A percentile compares a stretch with the other conserved stretches of the same genome.
Evolutionary conservation across 2,797 vertebrate genomes (phyloP).

Genomic region (Poecilia gillii): DNA sequence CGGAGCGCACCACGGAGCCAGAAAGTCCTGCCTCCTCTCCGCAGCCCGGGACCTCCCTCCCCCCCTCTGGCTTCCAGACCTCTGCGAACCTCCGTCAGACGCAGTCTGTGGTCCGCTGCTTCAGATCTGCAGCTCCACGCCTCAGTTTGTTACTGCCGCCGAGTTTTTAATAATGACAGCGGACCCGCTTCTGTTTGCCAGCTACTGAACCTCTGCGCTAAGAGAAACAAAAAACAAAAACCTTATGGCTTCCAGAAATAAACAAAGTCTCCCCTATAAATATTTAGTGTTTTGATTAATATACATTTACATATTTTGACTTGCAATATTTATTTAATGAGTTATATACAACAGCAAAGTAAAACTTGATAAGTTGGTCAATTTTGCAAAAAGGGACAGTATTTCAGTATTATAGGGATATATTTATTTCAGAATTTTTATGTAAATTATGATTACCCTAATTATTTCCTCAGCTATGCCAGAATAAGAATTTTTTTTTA

Average conservation of each 20-base stretch:
- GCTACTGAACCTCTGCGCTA: constrained; percentile 14
- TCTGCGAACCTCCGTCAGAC: constrained; percentile 29
- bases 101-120: constrained; percentile 39
- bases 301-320: not conserved
- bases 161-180: constrained; percentile 59
- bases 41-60: constrained; percentile 68
- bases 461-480: not conserved
- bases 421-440: not conserved
- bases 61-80: constrained; percentile 58
- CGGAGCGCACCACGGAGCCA: constrained; percentile 65
- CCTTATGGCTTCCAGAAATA: not conserved
- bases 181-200: constrained; percentile 26
- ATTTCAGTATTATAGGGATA: not conserved
- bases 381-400: not conserved
- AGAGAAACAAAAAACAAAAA: not conserved
- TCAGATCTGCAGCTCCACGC: constrained; percentile 20
- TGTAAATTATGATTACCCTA: not conserved
- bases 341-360: not conserved
- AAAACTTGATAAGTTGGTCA: not conserved
- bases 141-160: constrained; percentile 49
- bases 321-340: not conserved
- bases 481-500: not conserved
- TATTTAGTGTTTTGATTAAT: not conserved
- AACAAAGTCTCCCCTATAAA: not conserved
- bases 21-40: constrained; percentile 72